Evolutionary conservation across 2,113 vertebrate species (phyloP).

Genomic region (Genyomyrus donnyi): DNA sequence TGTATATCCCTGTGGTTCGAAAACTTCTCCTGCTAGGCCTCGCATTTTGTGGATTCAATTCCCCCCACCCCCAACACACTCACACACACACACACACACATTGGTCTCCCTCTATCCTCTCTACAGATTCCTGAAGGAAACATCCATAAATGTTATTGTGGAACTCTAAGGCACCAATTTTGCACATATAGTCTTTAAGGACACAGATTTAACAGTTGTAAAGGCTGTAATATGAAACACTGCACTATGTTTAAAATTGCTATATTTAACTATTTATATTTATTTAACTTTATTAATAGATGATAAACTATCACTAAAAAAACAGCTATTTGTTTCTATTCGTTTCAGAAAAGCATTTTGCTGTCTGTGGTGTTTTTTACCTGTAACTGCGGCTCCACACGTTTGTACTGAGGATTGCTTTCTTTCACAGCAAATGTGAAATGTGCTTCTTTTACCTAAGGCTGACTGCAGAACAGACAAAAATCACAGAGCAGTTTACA

Average conservation of each 20-base stretch:
- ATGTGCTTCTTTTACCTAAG: neutral
- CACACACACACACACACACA: neutral
- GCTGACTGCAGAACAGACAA: neutral
- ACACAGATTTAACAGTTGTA: neutral
- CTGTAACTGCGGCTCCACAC: neutral
- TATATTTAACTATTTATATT: neutral
- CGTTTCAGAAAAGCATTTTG: neutral
- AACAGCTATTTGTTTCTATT: neutral
- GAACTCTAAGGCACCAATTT: neutral
- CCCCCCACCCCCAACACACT: too few relatives aligned
- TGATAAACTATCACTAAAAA: neutral
- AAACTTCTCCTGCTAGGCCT: too few relatives aligned
- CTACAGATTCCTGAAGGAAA: neutral
- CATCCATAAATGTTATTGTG: neutral
- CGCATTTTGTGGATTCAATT: neutral
- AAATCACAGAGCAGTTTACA: too few relatives aligned
- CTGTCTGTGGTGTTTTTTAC: neutral
- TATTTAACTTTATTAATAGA: neutral
- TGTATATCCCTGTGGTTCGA: too few relatives aligned
- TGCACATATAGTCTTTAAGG: neutral
- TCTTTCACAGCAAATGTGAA: too few relatives aligned
- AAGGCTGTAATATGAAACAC: neutral
- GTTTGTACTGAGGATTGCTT: neutral
- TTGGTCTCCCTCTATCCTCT: neutral
- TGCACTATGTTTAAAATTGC: neutral